These are phyloP conservation scores for Pelosia muscerda DNA, from an alignment of 2,888 invertebrate species.

Conservation along the genomic window DNA sequence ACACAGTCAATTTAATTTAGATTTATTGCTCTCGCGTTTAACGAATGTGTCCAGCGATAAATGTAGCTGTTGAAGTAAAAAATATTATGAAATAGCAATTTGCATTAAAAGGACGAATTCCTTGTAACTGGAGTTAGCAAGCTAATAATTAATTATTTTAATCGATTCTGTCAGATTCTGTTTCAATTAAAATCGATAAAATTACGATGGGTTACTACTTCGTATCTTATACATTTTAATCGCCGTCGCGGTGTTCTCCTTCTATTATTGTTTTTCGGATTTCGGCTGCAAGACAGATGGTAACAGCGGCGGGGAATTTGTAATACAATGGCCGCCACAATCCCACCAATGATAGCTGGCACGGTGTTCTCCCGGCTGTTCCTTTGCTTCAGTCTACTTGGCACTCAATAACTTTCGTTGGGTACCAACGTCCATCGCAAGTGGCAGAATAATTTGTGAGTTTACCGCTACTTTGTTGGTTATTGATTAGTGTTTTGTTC, in stretches of 20 bases:
- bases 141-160: slow-evolving; percentile 28
- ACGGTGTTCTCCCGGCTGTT: slow-evolving; percentile 76
- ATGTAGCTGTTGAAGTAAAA: slow-evolving; percentile 51
- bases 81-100: slow-evolving; percentile 52
- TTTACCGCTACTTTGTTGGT: slow-evolving; percentile 55
- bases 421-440: slow-evolving; percentile 61
- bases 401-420: slow-evolving; percentile 79
- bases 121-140: slow-evolving; percentile 51
- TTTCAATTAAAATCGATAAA: slow-evolving; percentile 27
- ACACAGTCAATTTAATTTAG: slow-evolving; percentile 32
- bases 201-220: slow-evolving; percentile 48
- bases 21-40: slow-evolving; percentile 43
- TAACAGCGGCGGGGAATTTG: slow-evolving; percentile 78
- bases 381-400: slow-evolving; percentile 78
- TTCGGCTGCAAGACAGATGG: slow-evolving; percentile 75
- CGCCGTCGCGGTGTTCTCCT: slow-evolving; percentile 47
- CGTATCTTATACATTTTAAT: slow-evolving; percentile 54
- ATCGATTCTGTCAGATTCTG: neutral
- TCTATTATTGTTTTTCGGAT: slow-evolving; percentile 71
- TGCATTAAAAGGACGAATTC: slow-evolving; percentile 55
- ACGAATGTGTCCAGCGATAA: slow-evolving; percentile 51
- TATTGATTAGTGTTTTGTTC: slow-evolving; percentile 42
- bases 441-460: slow-evolving; percentile 74
- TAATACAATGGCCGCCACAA: slow-evolving; percentile 76
- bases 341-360: slow-evolving; percentile 77